A percentile compares a stretch with the other conserved stretches of the same genome.
These are phyloP conservation scores for Lontra canadensis DNA, from an alignment of 2,113 vertebrate species.

Conservation along the genomic window DNA sequence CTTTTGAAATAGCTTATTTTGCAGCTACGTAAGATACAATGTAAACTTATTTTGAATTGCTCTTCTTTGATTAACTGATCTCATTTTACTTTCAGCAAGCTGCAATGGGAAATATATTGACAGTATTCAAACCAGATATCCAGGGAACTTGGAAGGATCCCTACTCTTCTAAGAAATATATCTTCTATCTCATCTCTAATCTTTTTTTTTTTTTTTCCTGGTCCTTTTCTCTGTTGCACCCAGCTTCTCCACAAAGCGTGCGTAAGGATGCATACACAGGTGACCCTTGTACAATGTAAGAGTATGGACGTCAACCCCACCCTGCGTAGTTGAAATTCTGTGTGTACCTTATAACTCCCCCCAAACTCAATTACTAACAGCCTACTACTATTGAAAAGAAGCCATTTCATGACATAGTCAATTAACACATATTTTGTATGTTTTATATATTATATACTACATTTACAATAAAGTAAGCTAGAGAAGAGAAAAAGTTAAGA, in stretches of 20 bases:
- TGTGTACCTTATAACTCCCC: background rate
- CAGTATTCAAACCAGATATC: background rate
- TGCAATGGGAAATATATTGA: background rate
- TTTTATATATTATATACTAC: background rate
- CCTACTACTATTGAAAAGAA: background rate
- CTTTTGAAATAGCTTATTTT: background rate
- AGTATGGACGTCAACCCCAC: background rate
- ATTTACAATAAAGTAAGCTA: background rate
- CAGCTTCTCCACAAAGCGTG: background rate
- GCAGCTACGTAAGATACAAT: background rate
- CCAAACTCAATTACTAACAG: background rate
- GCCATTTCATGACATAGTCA: background rate
- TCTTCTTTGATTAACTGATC: background rate
- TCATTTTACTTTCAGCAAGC: background rate
- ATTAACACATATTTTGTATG: background rate
- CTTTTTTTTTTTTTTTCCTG: background rate
- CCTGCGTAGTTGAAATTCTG: background rate
- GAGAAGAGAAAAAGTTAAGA: background rate
- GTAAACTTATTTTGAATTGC: background rate
- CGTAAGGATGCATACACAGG: background rate
- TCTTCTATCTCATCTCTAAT: background rate
- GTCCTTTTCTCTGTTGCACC: background rate
- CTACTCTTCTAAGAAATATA: background rate
- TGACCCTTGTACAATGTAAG: background rate
- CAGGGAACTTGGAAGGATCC: background rate